Percentiles rank a stretch among this genome's conserved stretches.
phyloP scores from a whole-genome alignment of 2,888 invertebrate genomes.

The Brassicogethes aeneus region DNA sequence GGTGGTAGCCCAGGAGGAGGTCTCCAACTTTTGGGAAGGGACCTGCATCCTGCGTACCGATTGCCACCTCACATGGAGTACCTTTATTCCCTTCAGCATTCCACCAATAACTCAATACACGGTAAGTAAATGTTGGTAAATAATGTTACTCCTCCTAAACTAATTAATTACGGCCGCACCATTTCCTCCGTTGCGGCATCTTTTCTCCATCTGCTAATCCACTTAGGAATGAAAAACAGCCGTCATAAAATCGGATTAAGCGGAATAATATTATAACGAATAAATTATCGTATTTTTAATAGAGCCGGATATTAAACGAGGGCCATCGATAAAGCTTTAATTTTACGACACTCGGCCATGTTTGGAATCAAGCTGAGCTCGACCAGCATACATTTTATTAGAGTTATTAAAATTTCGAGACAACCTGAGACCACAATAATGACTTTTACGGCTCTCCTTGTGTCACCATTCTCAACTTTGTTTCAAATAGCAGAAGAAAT shows the following conservation, averaged over 20 bases:
- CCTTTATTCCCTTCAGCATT: constrained; percentile 63
- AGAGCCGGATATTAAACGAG: constrained; percentile 21
- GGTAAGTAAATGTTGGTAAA: too few species aligned
- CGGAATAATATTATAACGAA: neutral
- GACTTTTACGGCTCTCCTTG: neutral
- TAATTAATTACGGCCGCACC: too few species aligned
- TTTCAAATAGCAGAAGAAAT: too few species aligned
- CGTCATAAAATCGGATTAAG: neutral
- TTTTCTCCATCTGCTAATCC: neutral
- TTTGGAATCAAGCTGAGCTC: constrained; percentile 34
- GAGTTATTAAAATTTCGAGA: neutral
- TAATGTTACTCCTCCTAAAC: too few species aligned
- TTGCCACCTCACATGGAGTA: constrained; percentile 71
- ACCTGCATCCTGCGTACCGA: constrained; percentile 61
- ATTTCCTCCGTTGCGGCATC: too few species aligned
- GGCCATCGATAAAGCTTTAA: constrained; percentile 28
- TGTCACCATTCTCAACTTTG: too few species aligned
- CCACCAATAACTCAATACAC: constrained; percentile 56
- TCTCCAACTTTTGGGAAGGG: constrained; percentile 48
- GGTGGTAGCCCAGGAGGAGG: constrained; percentile 44
- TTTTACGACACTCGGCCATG: constrained; percentile 29
- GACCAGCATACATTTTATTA: constrained; percentile 14
- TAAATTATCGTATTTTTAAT: constrained; percentile 19
- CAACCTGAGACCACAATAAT: neutral
- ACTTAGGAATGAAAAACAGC: neutral